Conservation (phyloP, 2,113 vertebrate genomes). For the Oncorhynchus keta region DNA sequence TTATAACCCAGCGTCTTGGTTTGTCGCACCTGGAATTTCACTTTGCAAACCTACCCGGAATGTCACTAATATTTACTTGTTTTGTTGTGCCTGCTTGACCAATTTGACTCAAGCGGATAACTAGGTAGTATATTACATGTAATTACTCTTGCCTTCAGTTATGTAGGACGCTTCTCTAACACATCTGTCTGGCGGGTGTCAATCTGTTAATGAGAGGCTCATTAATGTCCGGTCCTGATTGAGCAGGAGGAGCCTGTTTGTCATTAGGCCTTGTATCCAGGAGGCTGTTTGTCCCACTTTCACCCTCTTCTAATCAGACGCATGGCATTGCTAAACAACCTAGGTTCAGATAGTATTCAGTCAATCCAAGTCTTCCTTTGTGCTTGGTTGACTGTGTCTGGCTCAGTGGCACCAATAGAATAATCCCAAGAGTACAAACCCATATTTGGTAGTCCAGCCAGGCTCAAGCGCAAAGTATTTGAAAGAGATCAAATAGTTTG, state of each 20-base stretch:
- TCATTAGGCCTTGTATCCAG: conserved; percentile 5
- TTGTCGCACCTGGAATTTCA: conserved; percentile 2
- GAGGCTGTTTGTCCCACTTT: conserved; percentile 45
- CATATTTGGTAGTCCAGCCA: no score
- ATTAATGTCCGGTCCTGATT: conserved; percentile 39
- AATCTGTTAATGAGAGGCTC: conserved; percentile 27
- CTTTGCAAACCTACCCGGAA: background rate
- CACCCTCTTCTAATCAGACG: conserved; percentile 4
- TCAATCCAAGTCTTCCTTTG: background rate
- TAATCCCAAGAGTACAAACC: no score
- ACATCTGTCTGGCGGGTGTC: conserved; percentile 41
- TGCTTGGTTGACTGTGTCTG: no score
- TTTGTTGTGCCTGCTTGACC: conserved; percentile 1
- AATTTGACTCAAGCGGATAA: conserved; percentile 13
- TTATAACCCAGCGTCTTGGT: no score
- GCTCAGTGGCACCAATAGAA: no score
- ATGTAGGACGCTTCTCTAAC: conserved; percentile 13
- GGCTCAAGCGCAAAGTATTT: no score
- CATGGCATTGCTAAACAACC: background rate
- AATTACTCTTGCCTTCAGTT: no score
- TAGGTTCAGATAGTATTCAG: background rate
- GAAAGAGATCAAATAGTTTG: no score
- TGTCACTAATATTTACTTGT: background rate
- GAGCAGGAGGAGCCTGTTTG: conserved; percentile 4
- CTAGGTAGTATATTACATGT: conserved; percentile 32